Conservation (phyloP, 1,140 invertebrate species). For the Polypedilum pembai region DNA sequence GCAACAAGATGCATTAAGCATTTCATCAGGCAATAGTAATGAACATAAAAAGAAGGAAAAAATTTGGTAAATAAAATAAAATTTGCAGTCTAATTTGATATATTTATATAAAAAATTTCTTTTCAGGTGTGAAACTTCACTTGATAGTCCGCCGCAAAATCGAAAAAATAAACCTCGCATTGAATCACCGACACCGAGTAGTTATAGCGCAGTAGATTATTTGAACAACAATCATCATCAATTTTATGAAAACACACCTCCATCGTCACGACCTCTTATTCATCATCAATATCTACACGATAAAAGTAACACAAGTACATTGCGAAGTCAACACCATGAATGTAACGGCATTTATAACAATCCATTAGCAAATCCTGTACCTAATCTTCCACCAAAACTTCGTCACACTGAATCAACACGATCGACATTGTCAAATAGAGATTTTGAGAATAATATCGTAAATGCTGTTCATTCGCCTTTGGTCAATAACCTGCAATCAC, state of each 20-base stretch:
- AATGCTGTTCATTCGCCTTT: neutral
- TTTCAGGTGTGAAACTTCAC: conserved; percentile 23
- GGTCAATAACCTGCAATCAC: neutral
- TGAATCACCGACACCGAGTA: conserved; percentile 18
- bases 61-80: neutral
- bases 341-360: neutral
- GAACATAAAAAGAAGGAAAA: conserved; percentile 24
- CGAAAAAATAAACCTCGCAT: neutral
- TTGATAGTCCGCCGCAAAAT: neutral
- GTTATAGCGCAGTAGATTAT: conserved; percentile 6
- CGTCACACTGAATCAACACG: neutral
- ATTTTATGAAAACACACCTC: neutral
- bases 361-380: conserved; percentile 5
- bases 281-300: neutral
- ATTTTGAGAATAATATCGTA: conserved; percentile 3
- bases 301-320: neutral
- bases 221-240: conserved; percentile 18
- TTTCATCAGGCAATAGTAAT: conserved; percentile 14
- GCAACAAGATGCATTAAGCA: neutral
- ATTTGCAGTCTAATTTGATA: no score
- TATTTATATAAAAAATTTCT: no score
- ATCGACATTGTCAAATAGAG: conserved; percentile 5
- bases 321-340: neutral
- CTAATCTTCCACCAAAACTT: conserved; percentile 9
- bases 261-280: neutral